phyloP scores from a whole-genome alignment of 2,888 invertebrate genomes.

The Synergus itoensis region DNA sequence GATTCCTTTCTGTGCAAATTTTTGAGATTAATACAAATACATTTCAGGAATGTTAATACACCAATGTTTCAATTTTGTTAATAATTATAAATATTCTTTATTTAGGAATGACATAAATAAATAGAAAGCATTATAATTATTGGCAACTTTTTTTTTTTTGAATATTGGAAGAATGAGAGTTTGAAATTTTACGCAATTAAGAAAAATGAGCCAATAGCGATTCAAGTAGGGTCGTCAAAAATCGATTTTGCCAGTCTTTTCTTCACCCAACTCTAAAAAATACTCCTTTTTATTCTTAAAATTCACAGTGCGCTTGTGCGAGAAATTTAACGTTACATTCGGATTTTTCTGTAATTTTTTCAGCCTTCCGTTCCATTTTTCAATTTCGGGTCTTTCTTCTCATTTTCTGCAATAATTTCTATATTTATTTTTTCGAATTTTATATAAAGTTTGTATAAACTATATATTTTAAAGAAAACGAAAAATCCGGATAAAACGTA shows the following conservation, averaged over 20 bases:
- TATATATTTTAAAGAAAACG: too few species aligned
- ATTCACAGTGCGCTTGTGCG: too few species aligned
- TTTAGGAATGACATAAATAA: not conserved
- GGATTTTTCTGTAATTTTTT: too few species aligned
- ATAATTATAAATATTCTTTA: not conserved
- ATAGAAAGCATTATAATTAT: not conserved
- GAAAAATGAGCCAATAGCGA: not conserved
- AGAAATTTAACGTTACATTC: too few species aligned
- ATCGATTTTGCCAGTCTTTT: not conserved
- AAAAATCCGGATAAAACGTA: too few species aligned
- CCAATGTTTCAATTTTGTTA: not conserved
- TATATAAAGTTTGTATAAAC: too few species aligned
- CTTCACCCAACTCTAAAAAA: not conserved
- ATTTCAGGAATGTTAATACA: constrained; percentile 19
- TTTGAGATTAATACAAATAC: constrained; percentile 30
- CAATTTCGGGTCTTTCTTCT: too few species aligned
- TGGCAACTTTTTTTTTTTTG: not conserved
- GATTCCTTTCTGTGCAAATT: not conserved
- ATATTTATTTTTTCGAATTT: too few species aligned
- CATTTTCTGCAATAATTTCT: too few species aligned
- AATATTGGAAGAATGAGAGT: not conserved
- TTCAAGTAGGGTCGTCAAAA: not conserved
- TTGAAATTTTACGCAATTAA: not conserved
- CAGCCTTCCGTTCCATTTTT: too few species aligned
- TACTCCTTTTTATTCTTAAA: not conserved